Base-by-base conservation (phyloP, 2,113 vertebrate species). In the Calonectris borealis region DNA sequence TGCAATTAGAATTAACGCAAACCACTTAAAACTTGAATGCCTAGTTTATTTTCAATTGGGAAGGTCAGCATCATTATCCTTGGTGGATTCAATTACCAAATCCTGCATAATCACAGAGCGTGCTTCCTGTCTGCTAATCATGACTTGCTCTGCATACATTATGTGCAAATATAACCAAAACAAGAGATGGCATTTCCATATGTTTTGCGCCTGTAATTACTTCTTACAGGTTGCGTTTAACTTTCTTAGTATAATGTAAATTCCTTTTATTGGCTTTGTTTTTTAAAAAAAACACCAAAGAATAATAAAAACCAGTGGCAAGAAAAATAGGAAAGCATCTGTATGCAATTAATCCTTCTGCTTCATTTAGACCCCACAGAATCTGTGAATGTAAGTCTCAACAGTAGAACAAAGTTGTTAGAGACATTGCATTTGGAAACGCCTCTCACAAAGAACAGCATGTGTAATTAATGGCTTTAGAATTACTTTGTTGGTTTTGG, bases 51-150 rank as follows among this genome's bases (percentile, higher is more conserved):
- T 98, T 96, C 71, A 46, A 93, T 95, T 95, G 81, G 93, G 94
- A 97, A 98, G 94, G 96, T 98, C 94, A 96, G 86, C 93, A 81
- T 97, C 97, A 96, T 98, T 97, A 95, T 97, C 96, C 94, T 97
- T 96, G 82, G 95, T 93, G 75, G 82, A 95, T 96, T 97, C 95
- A 97, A 91, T 97, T 96, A 96, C 95, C 83, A 97, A 94, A 96
- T 90, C 91, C 94, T 96, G 85, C 87, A 88, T 96, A 96, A 96
- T 96, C 89, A 76, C 73, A 79, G 77, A 48, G 27, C 15, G 7
- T 69, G 60, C 90, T 97, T 97, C 96, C 93, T 96, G 94, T 94
- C 94, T 96, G 91, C 95, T 97, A 92, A 95, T 90, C 93, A 88
- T 36, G 29, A 83, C 86, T 97, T 95, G 36, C 34, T 78, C 72